phyloP scores from a whole-genome alignment of 2,888 invertebrate species.

The Caenorhabditis panamensis region DNA sequence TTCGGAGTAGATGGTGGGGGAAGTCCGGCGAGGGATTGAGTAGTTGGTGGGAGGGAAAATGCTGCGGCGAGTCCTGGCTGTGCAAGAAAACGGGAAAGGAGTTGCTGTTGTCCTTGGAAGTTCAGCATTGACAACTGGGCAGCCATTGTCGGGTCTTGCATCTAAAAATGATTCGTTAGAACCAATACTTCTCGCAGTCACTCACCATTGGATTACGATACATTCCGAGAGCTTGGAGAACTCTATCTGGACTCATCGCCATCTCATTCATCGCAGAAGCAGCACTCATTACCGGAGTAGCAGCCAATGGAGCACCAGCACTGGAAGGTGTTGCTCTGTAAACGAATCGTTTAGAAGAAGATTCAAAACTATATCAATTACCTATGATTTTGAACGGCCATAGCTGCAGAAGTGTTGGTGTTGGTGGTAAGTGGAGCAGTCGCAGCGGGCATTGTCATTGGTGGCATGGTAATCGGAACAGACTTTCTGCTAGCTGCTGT shows the following conservation, averaged over 20 bases:
- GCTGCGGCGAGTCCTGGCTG: background rate
- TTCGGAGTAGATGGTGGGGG: conserved; percentile 47
- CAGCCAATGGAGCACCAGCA: conserved; percentile 19
- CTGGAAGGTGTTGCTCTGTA: conserved; percentile 46
- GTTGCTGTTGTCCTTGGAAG: background rate
- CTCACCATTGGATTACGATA: conserved; percentile 35
- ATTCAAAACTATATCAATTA: background rate
- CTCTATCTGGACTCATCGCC: conserved; percentile 37
- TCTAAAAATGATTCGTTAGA: background rate
- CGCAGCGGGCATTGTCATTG: conserved; percentile 13
- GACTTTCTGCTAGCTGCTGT: conserved; percentile 13
- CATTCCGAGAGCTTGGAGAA: conserved; percentile 10
- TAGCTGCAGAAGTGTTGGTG: background rate
- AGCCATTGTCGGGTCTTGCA: conserved; percentile 28
- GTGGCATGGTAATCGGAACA: conserved; percentile 19
- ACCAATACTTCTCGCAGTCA: too few species aligned
- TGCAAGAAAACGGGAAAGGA: background rate
- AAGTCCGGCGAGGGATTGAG: conserved; percentile 1
- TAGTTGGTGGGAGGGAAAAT: background rate
- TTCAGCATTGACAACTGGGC: conserved; percentile 30
- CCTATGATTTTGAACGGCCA: conserved; percentile 22
- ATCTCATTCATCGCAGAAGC: conserved; percentile 35
- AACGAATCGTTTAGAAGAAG: background rate
- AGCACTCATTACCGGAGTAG: conserved; percentile 15
- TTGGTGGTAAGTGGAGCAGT: conserved; percentile 1